Percentiles rank a stretch among this genome's conserved stretches.
Conservation (phyloP, 2,113 vertebrate species). For the Ophthalmolycus amberensis region DNA sequence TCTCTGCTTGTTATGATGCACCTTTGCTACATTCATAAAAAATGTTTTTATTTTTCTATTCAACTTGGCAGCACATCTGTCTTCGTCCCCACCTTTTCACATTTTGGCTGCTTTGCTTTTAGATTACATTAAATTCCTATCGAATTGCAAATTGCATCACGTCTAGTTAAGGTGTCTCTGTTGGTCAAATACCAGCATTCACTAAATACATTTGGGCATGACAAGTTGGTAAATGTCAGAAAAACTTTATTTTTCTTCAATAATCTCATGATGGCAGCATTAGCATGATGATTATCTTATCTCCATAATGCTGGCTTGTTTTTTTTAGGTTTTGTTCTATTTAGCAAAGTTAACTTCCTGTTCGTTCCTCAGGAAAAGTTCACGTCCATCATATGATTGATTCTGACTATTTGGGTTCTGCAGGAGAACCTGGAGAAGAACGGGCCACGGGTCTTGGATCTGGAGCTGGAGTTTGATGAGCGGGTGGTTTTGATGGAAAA, state of each 20-base stretch:
- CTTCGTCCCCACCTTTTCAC: background rate
- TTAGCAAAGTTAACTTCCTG: background rate
- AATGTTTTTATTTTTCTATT: background rate
- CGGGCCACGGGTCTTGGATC: conserved; percentile 90
- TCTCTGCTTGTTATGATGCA: background rate
- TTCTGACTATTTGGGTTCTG: conserved; percentile 10
- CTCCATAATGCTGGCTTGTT: background rate
- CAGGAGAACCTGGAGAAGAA: conserved; percentile 96
- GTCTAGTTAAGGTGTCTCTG: background rate
- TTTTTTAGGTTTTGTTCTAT: background rate
- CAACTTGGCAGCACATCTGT: background rate
- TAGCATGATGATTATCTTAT: conserved; percentile 17
- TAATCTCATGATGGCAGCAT: conserved; percentile 21
- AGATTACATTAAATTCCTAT: background rate
- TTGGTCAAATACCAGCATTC: background rate
- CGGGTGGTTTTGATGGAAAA: conserved; percentile 93
- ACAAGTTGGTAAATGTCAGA: background rate
- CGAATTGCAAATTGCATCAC: background rate
- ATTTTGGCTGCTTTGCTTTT: background rate
- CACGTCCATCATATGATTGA: background rate
- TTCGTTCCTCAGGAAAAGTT: background rate
- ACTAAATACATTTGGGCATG: background rate
- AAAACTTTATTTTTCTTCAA: background rate
- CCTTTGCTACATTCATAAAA: background rate
- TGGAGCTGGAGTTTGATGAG: conserved; percentile 96